These are phyloP conservation scores for Anas platyrhynchos DNA, from an alignment of 2,113 vertebrate genomes.

Conservation along the genomic window DNA sequence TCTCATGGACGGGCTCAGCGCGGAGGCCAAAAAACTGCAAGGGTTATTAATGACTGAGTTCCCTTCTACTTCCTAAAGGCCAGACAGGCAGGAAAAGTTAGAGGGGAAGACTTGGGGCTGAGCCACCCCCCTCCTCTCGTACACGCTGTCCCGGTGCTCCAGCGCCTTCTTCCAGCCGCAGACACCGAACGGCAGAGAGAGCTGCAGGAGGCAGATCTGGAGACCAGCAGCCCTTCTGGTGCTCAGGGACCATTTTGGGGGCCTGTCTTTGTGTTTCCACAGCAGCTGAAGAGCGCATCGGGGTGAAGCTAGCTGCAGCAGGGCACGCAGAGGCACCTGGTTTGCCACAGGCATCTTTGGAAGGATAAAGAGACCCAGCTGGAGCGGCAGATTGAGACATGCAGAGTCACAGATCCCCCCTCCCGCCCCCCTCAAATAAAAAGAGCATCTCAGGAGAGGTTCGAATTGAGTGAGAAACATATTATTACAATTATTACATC, in stretches of 20 bases:
- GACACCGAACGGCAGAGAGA: not conserved
- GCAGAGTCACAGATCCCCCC: not conserved
- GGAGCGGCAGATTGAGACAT: not conserved
- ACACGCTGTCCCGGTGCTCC: not conserved
- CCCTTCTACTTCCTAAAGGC: slow-evolving; percentile 45
- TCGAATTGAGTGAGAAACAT: not conserved
- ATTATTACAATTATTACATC: slow-evolving; percentile 35
- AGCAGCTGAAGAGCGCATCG: rapidly evolving
- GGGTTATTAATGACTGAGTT: slow-evolving; percentile 64
- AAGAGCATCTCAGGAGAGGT: slow-evolving; percentile 30
- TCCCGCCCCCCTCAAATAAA: not conserved
- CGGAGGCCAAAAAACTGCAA: slow-evolving; percentile 58
- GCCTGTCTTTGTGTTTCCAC: not conserved
- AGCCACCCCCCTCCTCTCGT: slow-evolving; percentile 18
- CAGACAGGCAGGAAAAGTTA: slow-evolving; percentile 51
- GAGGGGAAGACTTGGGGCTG: slow-evolving; percentile 17
- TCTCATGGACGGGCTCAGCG: slow-evolving; percentile 33
- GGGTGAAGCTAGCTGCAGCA: not conserved
- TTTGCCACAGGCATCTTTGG: slow-evolving; percentile 1
- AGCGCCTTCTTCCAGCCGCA: not conserved
- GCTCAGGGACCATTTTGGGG: not conserved
- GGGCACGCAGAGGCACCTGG: not conserved
- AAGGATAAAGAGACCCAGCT: slow-evolving; percentile 8
- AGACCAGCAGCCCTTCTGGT: not conserved
- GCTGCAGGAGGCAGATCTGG: not conserved